Base-by-base conservation (phyloP, 2,888 invertebrate genomes). In the Hydropsyche betteni region DNA sequence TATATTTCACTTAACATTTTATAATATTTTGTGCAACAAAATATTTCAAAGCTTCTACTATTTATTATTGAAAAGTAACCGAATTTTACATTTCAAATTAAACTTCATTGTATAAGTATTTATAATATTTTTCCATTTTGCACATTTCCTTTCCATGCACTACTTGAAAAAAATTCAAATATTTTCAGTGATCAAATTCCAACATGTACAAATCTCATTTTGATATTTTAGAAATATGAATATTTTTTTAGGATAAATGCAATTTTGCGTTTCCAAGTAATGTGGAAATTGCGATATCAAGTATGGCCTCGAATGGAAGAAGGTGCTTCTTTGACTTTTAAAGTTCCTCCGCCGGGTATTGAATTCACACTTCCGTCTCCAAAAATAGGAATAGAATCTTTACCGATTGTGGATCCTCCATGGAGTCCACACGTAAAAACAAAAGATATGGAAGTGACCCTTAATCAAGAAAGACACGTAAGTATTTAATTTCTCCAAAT, bases 241-340 rank as follows among this genome's bases (percentile, higher is more conserved):
- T 77, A n/a, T 24, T 14, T 16, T 79, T 80, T 52, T 81, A 87
- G 87, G 82, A 88, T 87, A 79, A 87, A 88, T 80, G 88, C 87
- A 5, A 87, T 88, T 76, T 82, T 88, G 64, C 83, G 95, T 78
- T 98, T 97, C 85, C 94, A 97, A 89, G 94, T 96, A 0, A 89
- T 99, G 80, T 99, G 99, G 99, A 96, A 97, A 82, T 92, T 96
- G 80, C 90, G 99, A 1, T 98, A 96, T 83, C 99, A 99, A 88
- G 97, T 98, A 0, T 99, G 99, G 99, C 97, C 98, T 0, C 90
- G 99, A 76, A 98, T 99, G 98, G 99, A 99, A 84, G 99, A 99
- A 82, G 94, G 95, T 6, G 99, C 99, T 0, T 97, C 98, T 76
- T 86, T 95, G 77, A 93, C 95, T 0, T 99, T 99, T 84, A 99